phyloP scores from a whole-genome alignment of 2,888 invertebrate genomes.

The Carabus problematicus region DNA sequence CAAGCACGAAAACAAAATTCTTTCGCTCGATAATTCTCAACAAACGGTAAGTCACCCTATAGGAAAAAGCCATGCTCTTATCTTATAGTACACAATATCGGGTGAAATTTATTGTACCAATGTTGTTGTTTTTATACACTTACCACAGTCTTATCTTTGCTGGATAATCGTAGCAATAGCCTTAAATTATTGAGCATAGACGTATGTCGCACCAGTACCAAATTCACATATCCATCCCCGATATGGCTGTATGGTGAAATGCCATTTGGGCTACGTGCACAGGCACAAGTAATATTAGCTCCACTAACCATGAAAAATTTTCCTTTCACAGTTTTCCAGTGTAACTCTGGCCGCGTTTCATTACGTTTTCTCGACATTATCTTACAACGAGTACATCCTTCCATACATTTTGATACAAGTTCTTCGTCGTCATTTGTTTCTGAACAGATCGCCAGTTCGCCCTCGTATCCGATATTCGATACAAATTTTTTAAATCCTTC shows the following conservation, averaged over 20 bases:
- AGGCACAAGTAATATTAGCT: slow-evolving; percentile 79
- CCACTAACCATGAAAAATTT: slow-evolving; percentile 80
- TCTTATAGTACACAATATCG: background rate
- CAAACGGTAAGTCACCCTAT: slow-evolving; percentile 75
- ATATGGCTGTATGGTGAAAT: slow-evolving; percentile 80
- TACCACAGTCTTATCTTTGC: slow-evolving; percentile 70
- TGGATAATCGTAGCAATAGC: slow-evolving; percentile 70
- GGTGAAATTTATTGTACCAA: background rate
- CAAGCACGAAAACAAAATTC: slow-evolving; percentile 73
- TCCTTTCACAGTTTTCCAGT: slow-evolving; percentile 70
- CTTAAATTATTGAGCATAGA: slow-evolving; percentile 74
- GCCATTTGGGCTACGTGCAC: slow-evolving; percentile 76
- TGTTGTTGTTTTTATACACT: slow-evolving; percentile 51
- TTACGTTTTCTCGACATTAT: slow-evolving; percentile 46
- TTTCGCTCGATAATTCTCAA: slow-evolving; percentile 75
- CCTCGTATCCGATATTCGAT: slow-evolving; percentile 69
- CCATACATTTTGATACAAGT: slow-evolving; percentile 60
- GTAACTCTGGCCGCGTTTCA: slow-evolving; percentile 46
- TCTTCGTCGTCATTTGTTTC: slow-evolving; percentile 59
- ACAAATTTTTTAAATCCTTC: slow-evolving; percentile 70
- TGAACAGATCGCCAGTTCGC: slow-evolving; percentile 66
- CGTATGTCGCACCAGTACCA: slow-evolving; percentile 77
- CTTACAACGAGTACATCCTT: slow-evolving; percentile 61
- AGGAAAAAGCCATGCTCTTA: background rate
- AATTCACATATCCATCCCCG: slow-evolving; percentile 80